Percentiles rank a stretch among this genome's conserved stretches.
Evolutionary conservation across 1,140 invertebrate genomes (phyloP).

Genomic region (Formica selysi): DNA sequence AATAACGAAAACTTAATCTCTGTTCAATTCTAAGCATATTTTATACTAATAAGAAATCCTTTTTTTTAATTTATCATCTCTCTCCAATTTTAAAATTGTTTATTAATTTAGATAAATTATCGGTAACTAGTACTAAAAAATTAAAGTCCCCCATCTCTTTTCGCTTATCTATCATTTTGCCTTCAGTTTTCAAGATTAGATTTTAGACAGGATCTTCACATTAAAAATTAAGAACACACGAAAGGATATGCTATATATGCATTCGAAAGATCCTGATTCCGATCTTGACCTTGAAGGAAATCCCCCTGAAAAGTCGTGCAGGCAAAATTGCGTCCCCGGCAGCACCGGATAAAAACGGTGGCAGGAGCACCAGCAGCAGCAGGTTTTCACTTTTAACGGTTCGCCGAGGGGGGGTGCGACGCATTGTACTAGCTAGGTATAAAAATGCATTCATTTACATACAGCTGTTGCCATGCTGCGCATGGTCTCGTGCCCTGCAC

Average conservation of each 20-base stretch:
- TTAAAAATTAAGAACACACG: too few species aligned
- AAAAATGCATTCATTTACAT: constrained; percentile 86
- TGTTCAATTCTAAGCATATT: background rate
- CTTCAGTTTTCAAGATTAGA: background rate
- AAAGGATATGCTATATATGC: background rate
- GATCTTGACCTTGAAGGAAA: constrained; percentile 36
- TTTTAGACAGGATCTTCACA: background rate
- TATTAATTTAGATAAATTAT: background rate
- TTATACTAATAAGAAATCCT: background rate
- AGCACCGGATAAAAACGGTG: background rate
- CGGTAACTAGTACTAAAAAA: background rate
- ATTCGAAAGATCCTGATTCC: constrained; percentile 10
- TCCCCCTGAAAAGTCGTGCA: constrained; percentile 72
- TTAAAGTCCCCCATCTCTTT: background rate
- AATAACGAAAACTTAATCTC: background rate
- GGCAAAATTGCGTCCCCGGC: constrained; percentile 19
- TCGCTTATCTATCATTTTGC: background rate
- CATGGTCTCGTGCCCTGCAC: constrained; percentile 72
- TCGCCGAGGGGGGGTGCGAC: constrained; percentile 71
- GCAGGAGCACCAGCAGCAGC: constrained; percentile 71
- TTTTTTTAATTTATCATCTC: background rate
- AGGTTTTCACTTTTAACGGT: constrained; percentile 86
- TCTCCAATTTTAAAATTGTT: background rate
- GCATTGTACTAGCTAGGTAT: constrained; percentile 79
- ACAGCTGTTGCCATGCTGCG: constrained; percentile 80